Percentiles rank a stretch among this genome's conserved stretches.
Conservation (phyloP, 2,113 vertebrate species). For the Smithornis capensis region DNA sequence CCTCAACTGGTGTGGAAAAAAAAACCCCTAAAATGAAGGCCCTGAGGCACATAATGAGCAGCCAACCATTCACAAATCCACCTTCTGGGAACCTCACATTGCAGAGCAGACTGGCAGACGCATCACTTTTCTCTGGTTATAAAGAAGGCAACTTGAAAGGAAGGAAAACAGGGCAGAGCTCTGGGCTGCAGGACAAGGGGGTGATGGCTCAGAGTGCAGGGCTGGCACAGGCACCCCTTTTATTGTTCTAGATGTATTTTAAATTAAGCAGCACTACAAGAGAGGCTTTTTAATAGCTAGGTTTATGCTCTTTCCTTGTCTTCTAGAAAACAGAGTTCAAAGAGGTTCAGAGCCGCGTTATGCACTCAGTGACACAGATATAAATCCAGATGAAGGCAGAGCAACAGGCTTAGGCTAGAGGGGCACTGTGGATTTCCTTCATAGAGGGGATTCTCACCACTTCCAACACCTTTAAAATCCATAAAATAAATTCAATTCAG, state of each 20-base stretch:
- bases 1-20: neutral
- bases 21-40: neutral
- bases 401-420: neutral
- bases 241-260: conserved; percentile 20
- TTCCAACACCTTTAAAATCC: neutral
- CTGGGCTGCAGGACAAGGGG: neutral
- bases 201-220: neutral
- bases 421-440: neutral
- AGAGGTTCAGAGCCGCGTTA: neutral
- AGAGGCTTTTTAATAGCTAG: neutral
- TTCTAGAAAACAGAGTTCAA: neutral
- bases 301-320: neutral
- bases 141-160: neutral
- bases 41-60: neutral
- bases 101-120: neutral
- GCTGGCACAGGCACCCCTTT: neutral
- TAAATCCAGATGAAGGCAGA: neutral
- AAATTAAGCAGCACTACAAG: neutral
- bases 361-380: neutral
- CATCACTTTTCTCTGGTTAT: neutral
- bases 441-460: neutral
- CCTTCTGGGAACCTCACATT: neutral
- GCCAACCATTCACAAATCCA: conserved; percentile 14
- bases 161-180: neutral
- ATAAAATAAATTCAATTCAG: neutral